Conservation (phyloP, 2,113 vertebrate genomes). For the Actinemys pallida region DNA sequence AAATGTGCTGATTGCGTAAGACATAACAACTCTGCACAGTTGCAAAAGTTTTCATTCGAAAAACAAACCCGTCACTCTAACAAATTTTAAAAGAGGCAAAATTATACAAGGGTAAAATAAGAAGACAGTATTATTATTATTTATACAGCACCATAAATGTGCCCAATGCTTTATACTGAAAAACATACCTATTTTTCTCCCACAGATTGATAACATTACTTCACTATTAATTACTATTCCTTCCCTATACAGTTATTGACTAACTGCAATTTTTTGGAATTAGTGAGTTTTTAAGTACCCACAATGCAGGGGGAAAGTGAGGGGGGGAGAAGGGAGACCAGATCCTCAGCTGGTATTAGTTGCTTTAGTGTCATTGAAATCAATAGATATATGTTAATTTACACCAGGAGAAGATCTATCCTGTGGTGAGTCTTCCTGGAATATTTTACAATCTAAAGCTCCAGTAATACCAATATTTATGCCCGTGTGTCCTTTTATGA, state of each 20-base stretch:
- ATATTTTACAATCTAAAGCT: constrained; percentile 54
- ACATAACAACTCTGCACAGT: not conserved
- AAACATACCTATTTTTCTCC: rapidly evolving
- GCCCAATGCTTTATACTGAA: not conserved
- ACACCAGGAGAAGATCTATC: constrained; percentile 48
- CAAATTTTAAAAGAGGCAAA: not conserved
- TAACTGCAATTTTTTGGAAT: not conserved
- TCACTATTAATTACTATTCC: not conserved
- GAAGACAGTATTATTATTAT: not conserved
- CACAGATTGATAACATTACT: not conserved
- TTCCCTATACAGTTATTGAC: not conserved
- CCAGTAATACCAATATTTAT: constrained; percentile 38
- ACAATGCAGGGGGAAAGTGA: not conserved
- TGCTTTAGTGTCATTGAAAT: not conserved
- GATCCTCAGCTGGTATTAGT: not conserved
- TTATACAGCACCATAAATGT: rapidly evolving
- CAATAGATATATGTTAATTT: constrained; percentile 28
- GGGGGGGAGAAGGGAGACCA: not conserved
- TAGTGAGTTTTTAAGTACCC: not conserved
- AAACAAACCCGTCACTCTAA: not conserved
- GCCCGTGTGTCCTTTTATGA: constrained; percentile 42
- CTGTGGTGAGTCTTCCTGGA: constrained; percentile 1
- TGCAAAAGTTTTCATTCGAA: not conserved
- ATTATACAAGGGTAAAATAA: not conserved
- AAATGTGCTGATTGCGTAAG: not conserved